Evolutionary conservation across 1,140 invertebrate species (phyloP).

Genomic region (Achroia grisella): DNA sequence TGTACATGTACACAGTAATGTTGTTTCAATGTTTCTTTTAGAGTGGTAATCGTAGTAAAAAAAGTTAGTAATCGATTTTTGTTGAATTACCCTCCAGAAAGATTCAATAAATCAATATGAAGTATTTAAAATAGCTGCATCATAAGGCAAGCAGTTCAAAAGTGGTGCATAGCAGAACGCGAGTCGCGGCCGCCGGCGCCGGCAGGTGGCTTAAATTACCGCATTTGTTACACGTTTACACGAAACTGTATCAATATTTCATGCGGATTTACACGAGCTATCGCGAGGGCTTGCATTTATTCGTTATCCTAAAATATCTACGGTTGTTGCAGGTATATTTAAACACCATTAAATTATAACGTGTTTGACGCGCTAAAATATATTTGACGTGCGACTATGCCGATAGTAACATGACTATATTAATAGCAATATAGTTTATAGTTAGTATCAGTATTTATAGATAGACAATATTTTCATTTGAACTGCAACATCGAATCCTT

Average conservation of each 20-base stretch:
- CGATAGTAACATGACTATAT: no score
- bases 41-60: no score
- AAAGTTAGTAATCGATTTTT: slow-evolving; percentile 7
- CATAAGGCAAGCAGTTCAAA: slow-evolving; percentile 47
- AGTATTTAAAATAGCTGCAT: slow-evolving; percentile 17
- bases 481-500: slow-evolving; percentile 52
- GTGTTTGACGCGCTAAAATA: no score
- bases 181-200: slow-evolving; percentile 38
- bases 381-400: no score
- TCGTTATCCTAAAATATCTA: slow-evolving; percentile 53
- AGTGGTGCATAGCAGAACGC: slow-evolving; percentile 41
- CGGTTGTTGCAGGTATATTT: neutral
- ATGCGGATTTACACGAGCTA: slow-evolving; percentile 67
- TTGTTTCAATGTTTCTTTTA: no score
- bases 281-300: slow-evolving; percentile 55
- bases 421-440: no score
- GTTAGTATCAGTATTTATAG: neutral
- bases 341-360: no score
- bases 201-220: slow-evolving; percentile 71
- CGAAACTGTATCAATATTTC: slow-evolving; percentile 74
- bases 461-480: slow-evolving; percentile 43
- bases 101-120: slow-evolving; percentile 3
- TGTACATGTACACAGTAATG: no score
- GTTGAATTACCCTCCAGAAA: slow-evolving; percentile 12
- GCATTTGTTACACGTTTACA: slow-evolving; percentile 73